Evolutionary conservation across 2,888 invertebrate species (phyloP).

Genomic region (Galerucella calmariensis): DNA sequence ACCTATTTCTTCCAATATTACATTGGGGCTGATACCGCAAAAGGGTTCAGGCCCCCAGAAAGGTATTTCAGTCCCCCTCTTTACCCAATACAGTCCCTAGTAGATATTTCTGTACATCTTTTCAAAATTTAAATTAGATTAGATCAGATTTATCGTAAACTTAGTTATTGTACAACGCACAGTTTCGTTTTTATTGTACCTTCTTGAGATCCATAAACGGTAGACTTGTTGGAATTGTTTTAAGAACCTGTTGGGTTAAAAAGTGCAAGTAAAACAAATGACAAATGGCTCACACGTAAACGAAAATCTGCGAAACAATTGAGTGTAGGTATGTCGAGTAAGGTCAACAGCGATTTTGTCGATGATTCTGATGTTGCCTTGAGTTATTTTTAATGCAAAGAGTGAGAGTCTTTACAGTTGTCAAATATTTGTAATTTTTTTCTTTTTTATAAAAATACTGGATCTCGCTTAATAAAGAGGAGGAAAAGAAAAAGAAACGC

Average conservation of each 20-base stretch:
- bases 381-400: neutral
- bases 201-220: neutral
- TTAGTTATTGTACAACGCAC: neutral
- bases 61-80: too few species aligned
- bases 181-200: neutral
- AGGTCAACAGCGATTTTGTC: neutral
- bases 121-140: too few species aligned
- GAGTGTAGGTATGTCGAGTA: neutral
- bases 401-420: neutral
- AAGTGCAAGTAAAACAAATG: conserved; percentile 28
- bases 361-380: neutral
- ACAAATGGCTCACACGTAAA: conserved; percentile 19
- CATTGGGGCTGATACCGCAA: too few species aligned
- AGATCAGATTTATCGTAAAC: too few species aligned
- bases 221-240: neutral
- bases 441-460: neutral
- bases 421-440: neutral
- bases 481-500: too few species aligned
- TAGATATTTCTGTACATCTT: too few species aligned
- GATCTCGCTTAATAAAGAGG: too few species aligned
- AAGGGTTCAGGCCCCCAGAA: too few species aligned
- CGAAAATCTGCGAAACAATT: conserved; percentile 5
- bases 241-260: conserved; percentile 5
- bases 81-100: too few species aligned
- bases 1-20: too few species aligned